A percentile compares a stretch with the other conserved stretches of the same genome.
phyloP scores from a whole-genome alignment of 2,113 vertebrate genomes.

The Synodontis membranacea region DNA sequence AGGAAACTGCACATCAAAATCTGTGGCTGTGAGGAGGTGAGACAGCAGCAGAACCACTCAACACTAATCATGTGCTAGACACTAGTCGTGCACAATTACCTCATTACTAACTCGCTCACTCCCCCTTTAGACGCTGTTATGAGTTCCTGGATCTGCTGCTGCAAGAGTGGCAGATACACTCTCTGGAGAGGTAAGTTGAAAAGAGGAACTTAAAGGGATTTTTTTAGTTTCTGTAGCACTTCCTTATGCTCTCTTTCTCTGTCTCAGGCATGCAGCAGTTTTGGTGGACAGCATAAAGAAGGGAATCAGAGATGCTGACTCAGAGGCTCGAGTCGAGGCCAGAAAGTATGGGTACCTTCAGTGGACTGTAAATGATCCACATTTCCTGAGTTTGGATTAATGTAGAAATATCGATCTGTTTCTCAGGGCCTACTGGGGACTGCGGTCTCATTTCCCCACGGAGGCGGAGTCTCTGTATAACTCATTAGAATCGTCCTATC shows the following conservation, averaged over 20 bases:
- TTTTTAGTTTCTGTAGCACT: neutral
- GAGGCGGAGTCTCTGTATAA: constrained; percentile 90
- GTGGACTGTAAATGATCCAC: neutral
- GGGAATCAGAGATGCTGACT: constrained; percentile 93
- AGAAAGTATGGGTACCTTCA: constrained; percentile 82
- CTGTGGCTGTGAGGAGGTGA: constrained; percentile 93
- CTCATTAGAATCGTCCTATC: constrained; percentile 90
- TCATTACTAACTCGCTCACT: neutral
- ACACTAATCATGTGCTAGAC: neutral
- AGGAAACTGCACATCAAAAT: constrained; percentile 96
- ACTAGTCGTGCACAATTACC: neutral
- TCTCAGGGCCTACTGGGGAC: constrained; percentile 88
- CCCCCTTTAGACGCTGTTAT: constrained; percentile 72
- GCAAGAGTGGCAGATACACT: constrained; percentile 81
- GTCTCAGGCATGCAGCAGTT: constrained; percentile 85
- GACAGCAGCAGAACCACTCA: constrained; percentile 9
- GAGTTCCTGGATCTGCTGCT: constrained; percentile 77
- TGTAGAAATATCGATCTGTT: neutral
- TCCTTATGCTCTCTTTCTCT: neutral
- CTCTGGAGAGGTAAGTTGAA: constrained; percentile 73
- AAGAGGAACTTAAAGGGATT: neutral
- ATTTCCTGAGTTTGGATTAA: constrained; percentile 9
- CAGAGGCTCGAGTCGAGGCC: constrained; percentile 93
- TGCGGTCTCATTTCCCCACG: constrained; percentile 89
- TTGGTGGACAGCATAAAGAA: constrained; percentile 97